Evolutionary conservation across 2,797 vertebrate genomes (phyloP), one percentile per base, ranked within the genome.

Genomic region (Mustela erminea): DNA sequence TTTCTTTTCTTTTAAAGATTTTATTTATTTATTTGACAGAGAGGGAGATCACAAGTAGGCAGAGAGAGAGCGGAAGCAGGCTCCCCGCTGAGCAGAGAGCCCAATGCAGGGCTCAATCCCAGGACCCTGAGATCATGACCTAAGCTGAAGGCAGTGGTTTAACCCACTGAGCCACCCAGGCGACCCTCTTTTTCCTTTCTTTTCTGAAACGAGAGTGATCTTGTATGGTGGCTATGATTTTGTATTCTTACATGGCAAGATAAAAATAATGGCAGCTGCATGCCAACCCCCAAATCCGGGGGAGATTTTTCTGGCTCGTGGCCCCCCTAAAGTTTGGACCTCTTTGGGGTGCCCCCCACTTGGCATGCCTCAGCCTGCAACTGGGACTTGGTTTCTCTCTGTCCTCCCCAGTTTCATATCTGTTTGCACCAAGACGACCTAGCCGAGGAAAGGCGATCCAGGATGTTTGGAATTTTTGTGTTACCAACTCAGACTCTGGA

Each of bases 401-500:
- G 18, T 49, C 6, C 46, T 35, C 49, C 21, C 7, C 7, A 0
- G 29, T 38, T 38, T 58, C 54, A 3, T 29, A 32, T 64, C 41
- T 83, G 78, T 3, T 7, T 94, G 93, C 84, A 27, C 86, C 46
- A 23, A 38, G 70, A 93, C 10, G 32, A 0, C 46, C 27, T 49
- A 35, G 56, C 21, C 15, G 64, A 93, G 70, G 92, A 54, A 93
- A 66, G 54, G n/a, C 58, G 41, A 11, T 9, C 46, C 23, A 27
- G 58, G 80, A 29, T 49, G 46, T 72, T 68, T 66, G 91, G 66
- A 68, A 49, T 90, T 70, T 97, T 85, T n/a, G 14, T 38, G 84
- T 35, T 14, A 12, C 58, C 20, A 27, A 93, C 83, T 94, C 80
- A 72, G 54, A 95, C 68, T 93, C 15, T 49, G 60, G 80, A 93